Evolutionary conservation across 2,888 invertebrate genomes (phyloP).

Genomic region (Meandrusa payeni): DNA sequence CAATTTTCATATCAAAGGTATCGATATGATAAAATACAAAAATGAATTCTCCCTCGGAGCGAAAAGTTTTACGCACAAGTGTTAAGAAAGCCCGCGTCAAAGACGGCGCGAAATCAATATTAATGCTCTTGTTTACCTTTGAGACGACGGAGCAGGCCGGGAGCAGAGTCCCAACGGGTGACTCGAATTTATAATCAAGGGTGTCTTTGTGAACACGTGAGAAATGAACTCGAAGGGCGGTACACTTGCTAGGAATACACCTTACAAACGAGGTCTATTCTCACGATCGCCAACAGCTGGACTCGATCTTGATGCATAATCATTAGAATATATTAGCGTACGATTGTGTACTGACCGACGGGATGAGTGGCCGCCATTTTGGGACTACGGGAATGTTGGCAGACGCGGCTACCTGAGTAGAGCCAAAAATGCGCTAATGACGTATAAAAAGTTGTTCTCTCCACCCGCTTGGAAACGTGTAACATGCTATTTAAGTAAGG

Average conservation of each 20-base stretch:
- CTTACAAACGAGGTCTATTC: slow-evolving; percentile 63
- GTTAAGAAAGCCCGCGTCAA: slow-evolving; percentile 61
- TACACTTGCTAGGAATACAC: slow-evolving; percentile 73
- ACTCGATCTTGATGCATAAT: slow-evolving; percentile 46
- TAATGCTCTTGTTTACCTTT: slow-evolving; percentile 76
- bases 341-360: slow-evolving; percentile 59
- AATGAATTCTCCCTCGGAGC: slow-evolving; percentile 55
- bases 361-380: slow-evolving; percentile 36
- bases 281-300: slow-evolving; percentile 68
- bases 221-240: slow-evolving; percentile 68
- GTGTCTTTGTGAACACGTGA: slow-evolving; percentile 66
- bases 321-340: slow-evolving; percentile 74
- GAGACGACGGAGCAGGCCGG: slow-evolving; percentile 53
- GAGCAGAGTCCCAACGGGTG: slow-evolving; percentile 58
- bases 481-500: slow-evolving; percentile 55
- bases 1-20: slow-evolving; percentile 40
- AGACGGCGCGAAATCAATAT: slow-evolving; percentile 72
- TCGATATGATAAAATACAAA: slow-evolving; percentile 35
- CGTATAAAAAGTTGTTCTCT: slow-evolving; percentile 12
- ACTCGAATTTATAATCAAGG: slow-evolving; percentile 72
- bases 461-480: slow-evolving; percentile 42
- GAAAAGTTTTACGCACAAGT: slow-evolving; percentile 54
- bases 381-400: slow-evolving; percentile 53
- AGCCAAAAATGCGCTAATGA: slow-evolving; percentile 21
- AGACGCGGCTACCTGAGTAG: slow-evolving; percentile 59